Evolutionary conservation across 2,113 vertebrate genomes (phyloP).

Genomic region (Melanocharis versteri): DNA sequence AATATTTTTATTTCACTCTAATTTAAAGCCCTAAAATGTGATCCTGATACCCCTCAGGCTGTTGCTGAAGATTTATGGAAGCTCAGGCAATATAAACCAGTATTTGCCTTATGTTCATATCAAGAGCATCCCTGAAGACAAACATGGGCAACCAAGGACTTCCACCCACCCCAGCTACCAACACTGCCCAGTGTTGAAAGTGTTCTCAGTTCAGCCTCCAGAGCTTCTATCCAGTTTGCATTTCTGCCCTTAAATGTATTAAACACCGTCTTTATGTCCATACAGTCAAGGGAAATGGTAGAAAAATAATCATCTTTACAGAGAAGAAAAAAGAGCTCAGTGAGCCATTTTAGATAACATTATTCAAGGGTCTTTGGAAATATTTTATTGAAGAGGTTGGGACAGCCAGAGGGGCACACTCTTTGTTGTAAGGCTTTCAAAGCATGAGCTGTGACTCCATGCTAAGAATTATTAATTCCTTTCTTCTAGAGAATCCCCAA

Average conservation of each 20-base stretch:
- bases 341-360: not conserved
- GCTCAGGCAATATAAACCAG: not conserved
- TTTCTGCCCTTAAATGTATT: not conserved
- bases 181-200: not conserved
- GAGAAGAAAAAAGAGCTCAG: not conserved
- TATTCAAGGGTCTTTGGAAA: not conserved
- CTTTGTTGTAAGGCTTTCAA: not conserved
- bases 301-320: not conserved
- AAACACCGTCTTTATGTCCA: not conserved
- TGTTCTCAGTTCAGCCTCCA: not conserved
- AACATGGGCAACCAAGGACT: not conserved
- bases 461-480: not conserved
- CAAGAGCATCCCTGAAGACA: not conserved
- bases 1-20: not conserved
- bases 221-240: not conserved
- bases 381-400: not conserved
- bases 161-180: not conserved
- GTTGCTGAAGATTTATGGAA: not conserved
- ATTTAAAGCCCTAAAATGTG: not conserved
- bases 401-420: not conserved
- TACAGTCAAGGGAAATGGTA: not conserved
- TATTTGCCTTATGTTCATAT: not conserved
- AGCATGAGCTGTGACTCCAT: not conserved
- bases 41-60: not conserved
- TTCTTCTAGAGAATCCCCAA: not conserved